phyloP scores from a whole-genome alignment of 2,113 vertebrate genomes.

The Gopherus flavomarginatus region DNA sequence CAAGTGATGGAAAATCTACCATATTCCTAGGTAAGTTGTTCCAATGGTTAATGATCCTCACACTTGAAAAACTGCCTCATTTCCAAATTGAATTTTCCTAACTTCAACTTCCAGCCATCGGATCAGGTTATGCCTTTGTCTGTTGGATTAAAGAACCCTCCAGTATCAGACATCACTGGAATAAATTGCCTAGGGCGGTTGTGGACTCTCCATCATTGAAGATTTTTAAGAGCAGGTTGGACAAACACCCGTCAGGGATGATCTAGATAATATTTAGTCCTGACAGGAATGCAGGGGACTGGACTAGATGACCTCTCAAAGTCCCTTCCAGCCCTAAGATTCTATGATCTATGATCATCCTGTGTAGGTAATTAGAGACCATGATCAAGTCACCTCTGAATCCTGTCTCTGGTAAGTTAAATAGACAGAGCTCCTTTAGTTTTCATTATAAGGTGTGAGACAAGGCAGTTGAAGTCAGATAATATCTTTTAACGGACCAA shows the following conservation, averaged over 20 bases:
- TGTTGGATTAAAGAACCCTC: background rate
- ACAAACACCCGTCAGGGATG: too few species aligned
- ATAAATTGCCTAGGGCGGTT: too few species aligned
- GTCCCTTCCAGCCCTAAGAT: too few species aligned
- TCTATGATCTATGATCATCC: accelerated
- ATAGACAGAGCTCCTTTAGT: slow-evolving; percentile 7
- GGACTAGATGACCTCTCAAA: too few species aligned
- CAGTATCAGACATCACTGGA: background rate
- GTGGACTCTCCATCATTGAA: too few species aligned
- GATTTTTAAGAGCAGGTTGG: too few species aligned
- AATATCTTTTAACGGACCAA: background rate
- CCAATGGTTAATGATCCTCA: background rate
- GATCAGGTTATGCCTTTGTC: background rate
- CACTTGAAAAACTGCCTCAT: slow-evolving; percentile 4
- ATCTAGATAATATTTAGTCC: too few species aligned
- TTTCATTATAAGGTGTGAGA: background rate
- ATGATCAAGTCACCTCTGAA: slow-evolving; percentile 9
- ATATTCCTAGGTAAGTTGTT: background rate
- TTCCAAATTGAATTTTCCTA: background rate
- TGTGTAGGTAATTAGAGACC: background rate
- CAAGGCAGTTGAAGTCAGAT: background rate
- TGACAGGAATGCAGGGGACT: too few species aligned
- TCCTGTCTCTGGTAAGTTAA: background rate
- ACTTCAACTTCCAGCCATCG: background rate
- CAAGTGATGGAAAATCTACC: background rate